Evolutionary conservation across 2,797 vertebrate genomes (phyloP).

Genomic region (Enteromius radiatus): DNA sequence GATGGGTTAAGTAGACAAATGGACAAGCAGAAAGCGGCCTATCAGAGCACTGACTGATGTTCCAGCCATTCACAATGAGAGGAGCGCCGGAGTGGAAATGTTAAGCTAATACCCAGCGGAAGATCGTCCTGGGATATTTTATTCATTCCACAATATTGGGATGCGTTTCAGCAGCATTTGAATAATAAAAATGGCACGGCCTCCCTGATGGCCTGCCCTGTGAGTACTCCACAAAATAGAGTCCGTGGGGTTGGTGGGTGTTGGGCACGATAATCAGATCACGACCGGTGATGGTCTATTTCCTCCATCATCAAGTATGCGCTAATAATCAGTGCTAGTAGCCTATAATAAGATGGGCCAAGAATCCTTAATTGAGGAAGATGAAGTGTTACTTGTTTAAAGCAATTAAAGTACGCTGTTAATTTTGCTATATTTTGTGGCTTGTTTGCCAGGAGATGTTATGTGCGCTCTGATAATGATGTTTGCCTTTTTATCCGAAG

Average conservation of each 20-base stretch:
- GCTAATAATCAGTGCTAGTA: conserved; percentile 56
- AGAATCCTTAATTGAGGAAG: conserved; percentile 59
- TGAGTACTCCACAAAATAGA: conserved; percentile 48
- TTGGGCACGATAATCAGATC: conserved; percentile 44
- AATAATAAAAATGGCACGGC: conserved; percentile 59
- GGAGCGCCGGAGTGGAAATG: conserved; percentile 46
- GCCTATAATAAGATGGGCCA: conserved; percentile 52
- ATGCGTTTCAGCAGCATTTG: conserved; percentile 55
- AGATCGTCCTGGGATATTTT: conserved; percentile 56
- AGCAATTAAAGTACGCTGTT: conserved; percentile 47
- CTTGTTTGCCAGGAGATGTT: conserved; percentile 51
- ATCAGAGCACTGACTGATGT: conserved; percentile 53
- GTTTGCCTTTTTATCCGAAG: conserved; percentile 47
- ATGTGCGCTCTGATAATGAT: conserved; percentile 41
- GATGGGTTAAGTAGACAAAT: conserved; percentile 57
- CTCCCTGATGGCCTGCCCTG: conserved; percentile 45
- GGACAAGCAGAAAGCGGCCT: conserved; percentile 35
- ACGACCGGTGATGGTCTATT: conserved; percentile 39
- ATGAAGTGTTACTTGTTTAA: conserved; percentile 56
- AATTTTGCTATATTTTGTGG: conserved; percentile 53
- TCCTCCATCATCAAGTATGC: conserved; percentile 49
- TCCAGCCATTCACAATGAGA: conserved; percentile 47
- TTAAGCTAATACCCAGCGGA: conserved; percentile 53
- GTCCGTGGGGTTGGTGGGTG: conserved; percentile 2
- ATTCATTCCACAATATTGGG: conserved; percentile 56